phyloP scores from a whole-genome alignment of 2,113 vertebrate genomes.

The Archilochus colubris region DNA sequence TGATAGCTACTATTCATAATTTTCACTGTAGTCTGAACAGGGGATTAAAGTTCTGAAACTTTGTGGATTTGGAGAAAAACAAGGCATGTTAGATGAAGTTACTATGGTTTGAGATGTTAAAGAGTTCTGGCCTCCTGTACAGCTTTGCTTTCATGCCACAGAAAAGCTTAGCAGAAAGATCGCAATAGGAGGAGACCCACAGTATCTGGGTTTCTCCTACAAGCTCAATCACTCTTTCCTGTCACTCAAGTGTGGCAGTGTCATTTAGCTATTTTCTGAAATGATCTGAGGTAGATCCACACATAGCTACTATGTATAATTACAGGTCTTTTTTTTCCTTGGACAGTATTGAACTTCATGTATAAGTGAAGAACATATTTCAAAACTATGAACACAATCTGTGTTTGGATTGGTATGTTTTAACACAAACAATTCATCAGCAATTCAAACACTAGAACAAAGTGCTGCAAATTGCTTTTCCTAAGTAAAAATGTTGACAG shows the following conservation, averaged over 20 bases:
- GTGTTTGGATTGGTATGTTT: neutral
- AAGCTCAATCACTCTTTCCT: neutral
- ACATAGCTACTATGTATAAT: neutral
- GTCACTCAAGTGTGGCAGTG: neutral
- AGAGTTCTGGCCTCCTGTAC: neutral
- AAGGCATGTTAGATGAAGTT: neutral
- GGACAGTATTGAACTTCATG: neutral
- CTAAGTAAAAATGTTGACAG: neutral
- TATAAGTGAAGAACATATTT: rapidly evolving
- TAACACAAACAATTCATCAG: neutral
- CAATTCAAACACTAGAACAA: neutral
- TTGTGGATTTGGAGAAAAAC: neutral
- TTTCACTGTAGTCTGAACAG: neutral
- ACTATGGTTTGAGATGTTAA: neutral
- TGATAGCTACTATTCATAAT: neutral
- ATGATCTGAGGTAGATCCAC: neutral
- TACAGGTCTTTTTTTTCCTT: neutral
- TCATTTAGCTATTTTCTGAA: neutral
- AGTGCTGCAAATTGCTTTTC: neutral
- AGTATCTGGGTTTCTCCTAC: neutral
- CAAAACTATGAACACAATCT: neutral
- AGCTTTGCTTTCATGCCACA: neutral
- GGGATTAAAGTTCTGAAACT: neutral
- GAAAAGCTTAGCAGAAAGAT: neutral
- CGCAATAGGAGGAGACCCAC: neutral